Conservation (phyloP, 92 coral and sea anemone genomes). For the Parazoanthus swiftii region DNA sequence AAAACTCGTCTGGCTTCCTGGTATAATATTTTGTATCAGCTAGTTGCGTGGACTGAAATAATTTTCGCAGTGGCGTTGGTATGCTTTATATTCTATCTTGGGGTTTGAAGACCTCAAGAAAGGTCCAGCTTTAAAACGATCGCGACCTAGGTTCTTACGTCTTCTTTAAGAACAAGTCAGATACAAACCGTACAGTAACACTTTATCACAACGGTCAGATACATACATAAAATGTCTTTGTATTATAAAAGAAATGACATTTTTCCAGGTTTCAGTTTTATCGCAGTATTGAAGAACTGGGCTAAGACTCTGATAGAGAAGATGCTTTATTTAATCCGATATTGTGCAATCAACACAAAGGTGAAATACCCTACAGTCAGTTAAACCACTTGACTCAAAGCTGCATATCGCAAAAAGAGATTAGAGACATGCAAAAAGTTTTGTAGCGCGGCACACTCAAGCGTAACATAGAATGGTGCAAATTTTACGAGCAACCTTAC, state of each 20-base stretch:
- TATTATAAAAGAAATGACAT: background rate
- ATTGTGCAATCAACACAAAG: background rate
- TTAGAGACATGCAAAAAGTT: too few species aligned
- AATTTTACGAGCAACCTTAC: background rate
- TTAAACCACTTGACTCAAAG: background rate
- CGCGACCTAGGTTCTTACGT: background rate
- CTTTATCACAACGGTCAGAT: background rate
- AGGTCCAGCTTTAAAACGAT: background rate
- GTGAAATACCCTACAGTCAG: background rate
- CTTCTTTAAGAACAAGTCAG: background rate
- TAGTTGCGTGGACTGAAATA: background rate
- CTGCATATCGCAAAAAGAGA: background rate
- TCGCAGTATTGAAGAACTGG: background rate
- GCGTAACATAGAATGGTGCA: background rate
- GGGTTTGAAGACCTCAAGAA: background rate
- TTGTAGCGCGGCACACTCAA: background rate
- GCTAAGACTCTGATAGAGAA: background rate
- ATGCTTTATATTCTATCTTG: background rate
- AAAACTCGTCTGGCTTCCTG: background rate
- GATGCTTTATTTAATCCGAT: too few species aligned
- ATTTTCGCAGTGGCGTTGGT: background rate
- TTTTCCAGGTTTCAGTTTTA: background rate
- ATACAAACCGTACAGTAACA: background rate
- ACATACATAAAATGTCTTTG: background rate
- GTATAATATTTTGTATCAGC: background rate